phyloP scores from a whole-genome alignment of 2,888 invertebrate species.

The Margaritifera margaritifera region DNA sequence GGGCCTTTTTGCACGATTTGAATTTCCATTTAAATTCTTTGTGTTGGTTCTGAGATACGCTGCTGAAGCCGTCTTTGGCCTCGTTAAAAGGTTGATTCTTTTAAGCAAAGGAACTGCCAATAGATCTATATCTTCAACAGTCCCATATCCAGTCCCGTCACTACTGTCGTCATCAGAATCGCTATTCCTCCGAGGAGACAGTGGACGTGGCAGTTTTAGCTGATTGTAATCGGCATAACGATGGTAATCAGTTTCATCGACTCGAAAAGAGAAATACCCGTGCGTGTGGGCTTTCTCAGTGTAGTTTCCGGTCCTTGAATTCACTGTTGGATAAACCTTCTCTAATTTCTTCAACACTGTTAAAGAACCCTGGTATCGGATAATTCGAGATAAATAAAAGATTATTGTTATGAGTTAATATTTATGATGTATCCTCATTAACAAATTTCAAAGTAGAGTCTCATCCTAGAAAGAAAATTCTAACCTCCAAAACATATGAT shows the following conservation, averaged over 20 bases:
- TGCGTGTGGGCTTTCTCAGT: constrained; percentile 33
- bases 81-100: constrained; percentile 34
- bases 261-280: constrained; percentile 45
- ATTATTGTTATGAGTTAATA: neutral
- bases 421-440: too few species aligned
- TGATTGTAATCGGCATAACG: constrained; percentile 41
- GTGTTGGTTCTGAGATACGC: too few species aligned
- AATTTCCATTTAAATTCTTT: too few species aligned
- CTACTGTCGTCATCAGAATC: constrained; percentile 20
- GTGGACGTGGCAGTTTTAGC: constrained; percentile 33
- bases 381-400: neutral
- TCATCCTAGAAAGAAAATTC: too few species aligned
- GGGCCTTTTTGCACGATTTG: too few species aligned
- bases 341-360: constrained; percentile 61
- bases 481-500: too few species aligned
- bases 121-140: constrained; percentile 29
- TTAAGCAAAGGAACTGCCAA: constrained; percentile 35
- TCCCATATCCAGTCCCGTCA: neutral
- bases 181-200: constrained; percentile 17
- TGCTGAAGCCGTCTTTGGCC: constrained; percentile 35
- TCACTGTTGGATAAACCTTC: constrained; percentile 51
- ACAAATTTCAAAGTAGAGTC: too few species aligned
- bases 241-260: constrained; percentile 38
- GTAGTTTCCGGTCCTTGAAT: constrained; percentile 48
- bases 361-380: constrained; percentile 53